phyloP scores from a whole-genome alignment of 1,140 invertebrate species.

The Drosophila prosaltans region DNA sequence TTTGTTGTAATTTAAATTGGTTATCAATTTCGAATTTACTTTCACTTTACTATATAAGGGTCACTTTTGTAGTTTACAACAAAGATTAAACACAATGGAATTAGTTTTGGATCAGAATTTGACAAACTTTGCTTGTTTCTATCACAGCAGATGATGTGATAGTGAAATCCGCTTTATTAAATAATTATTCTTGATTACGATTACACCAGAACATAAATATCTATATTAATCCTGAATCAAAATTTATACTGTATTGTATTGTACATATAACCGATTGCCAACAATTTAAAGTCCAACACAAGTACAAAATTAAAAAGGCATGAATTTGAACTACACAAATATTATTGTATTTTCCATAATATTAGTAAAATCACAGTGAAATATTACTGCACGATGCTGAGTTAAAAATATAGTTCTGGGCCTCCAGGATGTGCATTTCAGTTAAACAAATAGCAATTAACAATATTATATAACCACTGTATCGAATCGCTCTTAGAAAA shows the following conservation, averaged over 20 bases:
- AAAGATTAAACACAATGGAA: background rate
- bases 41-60: slow-evolving; percentile 32
- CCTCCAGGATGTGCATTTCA: slow-evolving; percentile 85
- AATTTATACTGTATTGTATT: too few relatives aligned
- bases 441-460: slow-evolving; percentile 85
- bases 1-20: too few relatives aligned
- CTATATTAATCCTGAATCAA: background rate
- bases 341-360: slow-evolving; percentile 73
- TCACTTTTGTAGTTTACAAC: slow-evolving; percentile 1
- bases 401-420: slow-evolving; percentile 84
- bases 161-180: slow-evolving; percentile 29
- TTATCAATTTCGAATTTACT: too few relatives aligned
- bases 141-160: slow-evolving; percentile 50
- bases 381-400: slow-evolving; percentile 77
- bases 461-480: slow-evolving; percentile 85
- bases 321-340: slow-evolving; percentile 72
- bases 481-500: slow-evolving; percentile 87
- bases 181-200: slow-evolving; percentile 25
- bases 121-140: slow-evolving; percentile 41
- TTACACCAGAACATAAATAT: slow-evolving; percentile 7
- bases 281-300: slow-evolving; percentile 29
- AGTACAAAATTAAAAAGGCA: slow-evolving; percentile 64
- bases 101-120: slow-evolving; percentile 10
- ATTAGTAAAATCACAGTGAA: slow-evolving; percentile 81
- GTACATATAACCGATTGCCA: slow-evolving; percentile 23